Evolutionary conservation across 2,888 invertebrate species (phyloP).

Genomic region (Melieria crassipennis): DNA sequence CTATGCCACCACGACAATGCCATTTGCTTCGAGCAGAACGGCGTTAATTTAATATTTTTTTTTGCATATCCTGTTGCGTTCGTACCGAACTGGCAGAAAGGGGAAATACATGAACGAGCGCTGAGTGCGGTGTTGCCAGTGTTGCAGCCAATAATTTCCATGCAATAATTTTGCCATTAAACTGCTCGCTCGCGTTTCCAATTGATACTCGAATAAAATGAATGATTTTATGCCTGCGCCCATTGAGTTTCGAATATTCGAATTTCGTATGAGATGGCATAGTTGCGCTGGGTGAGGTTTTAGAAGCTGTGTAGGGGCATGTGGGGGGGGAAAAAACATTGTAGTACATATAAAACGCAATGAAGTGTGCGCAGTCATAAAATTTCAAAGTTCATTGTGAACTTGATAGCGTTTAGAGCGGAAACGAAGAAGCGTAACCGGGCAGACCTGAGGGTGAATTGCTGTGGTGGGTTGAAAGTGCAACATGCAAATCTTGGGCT

Average conservation of each 20-base stretch:
- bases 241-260: too few species aligned
- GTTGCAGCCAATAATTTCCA: not conserved
- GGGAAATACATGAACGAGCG: not conserved
- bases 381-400: not conserved
- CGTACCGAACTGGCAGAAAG: not conserved
- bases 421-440: too few species aligned
- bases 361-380: not conserved
- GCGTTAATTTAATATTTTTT: not conserved
- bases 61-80: not conserved
- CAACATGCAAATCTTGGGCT: too few species aligned
- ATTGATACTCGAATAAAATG: conserved; percentile 1
- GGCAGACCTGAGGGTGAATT: too few species aligned
- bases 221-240: conserved; percentile 3
- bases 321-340: not conserved
- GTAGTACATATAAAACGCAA: not conserved
- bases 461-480: too few species aligned
- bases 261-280: too few species aligned
- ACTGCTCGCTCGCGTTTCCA: conserved; percentile 8
- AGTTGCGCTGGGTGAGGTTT: too few species aligned
- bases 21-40: too few species aligned
- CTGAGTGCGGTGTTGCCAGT: not conserved
- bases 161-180: conserved; percentile 15
- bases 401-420: not conserved
- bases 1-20: too few species aligned
- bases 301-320: not conserved